Conservation (phyloP, 2,797 vertebrate species). For the Triplophysa bombifrons region DNA sequence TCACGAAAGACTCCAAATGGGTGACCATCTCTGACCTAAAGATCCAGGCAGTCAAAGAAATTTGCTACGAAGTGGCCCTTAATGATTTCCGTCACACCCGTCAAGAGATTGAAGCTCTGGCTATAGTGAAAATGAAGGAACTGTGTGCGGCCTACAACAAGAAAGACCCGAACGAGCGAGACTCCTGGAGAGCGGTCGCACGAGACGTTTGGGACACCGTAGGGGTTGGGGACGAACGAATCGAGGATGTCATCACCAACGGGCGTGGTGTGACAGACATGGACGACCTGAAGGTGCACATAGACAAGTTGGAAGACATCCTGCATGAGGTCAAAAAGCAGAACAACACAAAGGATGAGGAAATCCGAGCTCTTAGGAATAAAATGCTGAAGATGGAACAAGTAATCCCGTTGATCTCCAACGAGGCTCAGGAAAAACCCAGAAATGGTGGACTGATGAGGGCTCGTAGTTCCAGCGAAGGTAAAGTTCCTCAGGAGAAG, state of each 20-base stretch:
- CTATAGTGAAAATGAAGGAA: constrained; percentile 99
- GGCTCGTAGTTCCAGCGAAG: constrained; percentile 63
- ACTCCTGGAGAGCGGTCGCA: constrained; percentile 96
- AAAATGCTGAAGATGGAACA: constrained; percentile 99
- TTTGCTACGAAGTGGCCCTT: constrained; percentile 97
- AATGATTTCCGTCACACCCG: constrained; percentile 97
- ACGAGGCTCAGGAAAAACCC: constrained; percentile 53
- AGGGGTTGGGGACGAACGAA: constrained; percentile 93
- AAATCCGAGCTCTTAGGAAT: constrained; percentile 91
- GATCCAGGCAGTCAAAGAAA: constrained; percentile 99
- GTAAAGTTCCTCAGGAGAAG: constrained; percentile 65
- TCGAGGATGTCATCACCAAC: constrained; percentile 85
- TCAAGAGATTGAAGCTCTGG: constrained; percentile 98
- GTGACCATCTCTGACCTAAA: constrained; percentile 98
- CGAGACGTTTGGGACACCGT: constrained; percentile 99
- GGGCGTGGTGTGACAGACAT: constrained; percentile 82
- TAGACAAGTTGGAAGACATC: constrained; percentile 97
- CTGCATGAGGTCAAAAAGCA: constrained; percentile 97
- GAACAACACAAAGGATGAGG: constrained; percentile 98
- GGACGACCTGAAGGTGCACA: constrained; percentile 95
- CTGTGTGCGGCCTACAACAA: constrained; percentile 94
- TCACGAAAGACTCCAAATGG: constrained; percentile 98
- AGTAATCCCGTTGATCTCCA: constrained; percentile 90
- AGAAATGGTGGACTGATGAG: constrained; percentile 36
- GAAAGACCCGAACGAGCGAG: constrained; percentile 97